A percentile compares a stretch with the other conserved stretches of the same genome.
These are phyloP conservation scores for Sorex fumeus DNA, from an alignment of 2,113 vertebrate genomes.

Conservation along the genomic window DNA sequence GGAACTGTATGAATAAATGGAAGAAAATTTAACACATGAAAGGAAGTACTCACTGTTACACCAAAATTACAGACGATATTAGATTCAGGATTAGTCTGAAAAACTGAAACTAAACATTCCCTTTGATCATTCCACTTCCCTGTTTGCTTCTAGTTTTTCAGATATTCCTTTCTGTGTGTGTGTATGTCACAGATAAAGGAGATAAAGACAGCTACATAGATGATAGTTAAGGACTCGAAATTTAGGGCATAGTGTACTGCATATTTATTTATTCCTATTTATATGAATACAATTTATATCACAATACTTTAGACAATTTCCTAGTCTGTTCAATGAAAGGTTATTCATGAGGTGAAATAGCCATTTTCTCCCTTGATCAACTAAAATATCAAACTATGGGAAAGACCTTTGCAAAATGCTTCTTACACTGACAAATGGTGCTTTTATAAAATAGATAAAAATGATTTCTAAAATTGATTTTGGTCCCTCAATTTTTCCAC, in stretches of 20 bases:
- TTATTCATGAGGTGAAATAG: not conserved
- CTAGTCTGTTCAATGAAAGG: not conserved
- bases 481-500: constrained; percentile 13
- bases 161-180: not conserved
- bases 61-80: not conserved
- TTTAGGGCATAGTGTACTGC: not conserved
- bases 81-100: not conserved
- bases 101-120: constrained; percentile 28
- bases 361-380: constrained; percentile 12
- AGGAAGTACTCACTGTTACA: not conserved
- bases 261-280: not conserved
- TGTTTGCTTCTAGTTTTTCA: not conserved
- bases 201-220: not conserved
- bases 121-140: not conserved
- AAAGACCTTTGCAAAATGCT: constrained; percentile 54
- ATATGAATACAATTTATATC: not conserved
- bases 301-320: not conserved
- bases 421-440: not conserved
- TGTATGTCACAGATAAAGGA: no score
- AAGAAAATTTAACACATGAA: constrained; percentile 21
- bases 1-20: not conserved
- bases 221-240: not conserved
- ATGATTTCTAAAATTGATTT: constrained; percentile 62
- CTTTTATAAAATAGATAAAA: constrained; percentile 52
- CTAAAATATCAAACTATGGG: constrained; percentile 49